phyloP scores from a whole-genome alignment of 2,113 vertebrate genomes.

The Malurus cyaneus region DNA sequence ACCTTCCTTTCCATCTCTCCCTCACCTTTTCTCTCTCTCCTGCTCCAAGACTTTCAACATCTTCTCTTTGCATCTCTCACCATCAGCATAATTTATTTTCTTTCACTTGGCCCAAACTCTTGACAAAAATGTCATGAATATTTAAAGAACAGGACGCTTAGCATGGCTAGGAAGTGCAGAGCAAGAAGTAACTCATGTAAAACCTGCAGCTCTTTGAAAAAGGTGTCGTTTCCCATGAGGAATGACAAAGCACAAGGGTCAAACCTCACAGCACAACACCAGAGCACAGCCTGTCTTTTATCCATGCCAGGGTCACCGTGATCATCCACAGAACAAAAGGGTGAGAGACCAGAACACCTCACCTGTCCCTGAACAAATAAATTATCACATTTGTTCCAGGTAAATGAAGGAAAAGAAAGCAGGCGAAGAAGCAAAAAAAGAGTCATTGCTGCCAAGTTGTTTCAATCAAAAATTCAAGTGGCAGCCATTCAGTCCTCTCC shows the following conservation, averaged over 20 bases:
- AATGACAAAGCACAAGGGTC: background rate
- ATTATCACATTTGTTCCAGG: background rate
- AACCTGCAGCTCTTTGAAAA: background rate
- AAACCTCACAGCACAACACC: background rate
- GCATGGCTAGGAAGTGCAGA: background rate
- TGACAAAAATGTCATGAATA: background rate
- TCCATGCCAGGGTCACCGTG: fast-evolving
- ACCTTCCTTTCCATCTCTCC: background rate
- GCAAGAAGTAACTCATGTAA: background rate
- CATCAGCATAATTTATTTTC: background rate
- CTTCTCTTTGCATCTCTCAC: background rate
- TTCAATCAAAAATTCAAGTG: background rate
- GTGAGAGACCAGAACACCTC: background rate
- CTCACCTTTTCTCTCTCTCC: background rate
- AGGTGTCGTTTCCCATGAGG: background rate
- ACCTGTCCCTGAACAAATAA: background rate
- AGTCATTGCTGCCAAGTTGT: background rate
- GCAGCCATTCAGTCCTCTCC: background rate
- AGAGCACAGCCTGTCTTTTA: background rate
- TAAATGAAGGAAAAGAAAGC: background rate
- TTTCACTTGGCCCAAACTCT: background rate
- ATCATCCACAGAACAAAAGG: background rate
- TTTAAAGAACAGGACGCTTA: background rate
- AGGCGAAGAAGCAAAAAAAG: background rate
- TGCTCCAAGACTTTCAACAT: background rate